Conservation (phyloP, 2,797 vertebrate species). For the Coilia nasus region DNA sequence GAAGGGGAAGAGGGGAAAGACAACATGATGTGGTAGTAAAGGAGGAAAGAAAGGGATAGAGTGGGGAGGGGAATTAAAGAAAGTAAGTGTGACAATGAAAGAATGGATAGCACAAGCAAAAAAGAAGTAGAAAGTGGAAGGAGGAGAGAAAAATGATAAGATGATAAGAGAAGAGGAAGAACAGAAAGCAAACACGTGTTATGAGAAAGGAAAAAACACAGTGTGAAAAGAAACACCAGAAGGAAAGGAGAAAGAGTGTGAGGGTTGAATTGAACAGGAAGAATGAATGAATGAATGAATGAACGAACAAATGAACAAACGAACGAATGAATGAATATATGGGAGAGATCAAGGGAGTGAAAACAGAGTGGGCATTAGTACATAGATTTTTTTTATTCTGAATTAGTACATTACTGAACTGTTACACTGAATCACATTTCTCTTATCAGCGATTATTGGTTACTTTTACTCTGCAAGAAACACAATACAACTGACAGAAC, state of each 20-base stretch:
- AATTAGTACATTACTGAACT: not conserved
- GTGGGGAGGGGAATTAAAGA: no score
- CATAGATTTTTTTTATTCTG: not conserved
- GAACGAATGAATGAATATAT: not conserved
- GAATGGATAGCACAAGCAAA: not conserved
- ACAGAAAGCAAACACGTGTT: not conserved
- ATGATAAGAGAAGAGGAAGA: not conserved
- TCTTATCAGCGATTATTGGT: not conserved
- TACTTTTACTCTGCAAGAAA: not conserved
- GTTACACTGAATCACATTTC: no score
- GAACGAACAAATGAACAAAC: no score
- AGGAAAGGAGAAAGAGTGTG: no score
- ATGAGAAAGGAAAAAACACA: not conserved
- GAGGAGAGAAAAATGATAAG: not conserved
- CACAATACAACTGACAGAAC: not conserved
- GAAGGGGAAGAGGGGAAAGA: no score
- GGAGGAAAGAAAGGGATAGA: no score
- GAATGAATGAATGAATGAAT: no score
- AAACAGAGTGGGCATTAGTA: not conserved
- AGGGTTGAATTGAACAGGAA: no score
- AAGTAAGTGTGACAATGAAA: no score
- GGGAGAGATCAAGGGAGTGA: not conserved
- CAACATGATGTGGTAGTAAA: no score
- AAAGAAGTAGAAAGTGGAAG: not conserved
- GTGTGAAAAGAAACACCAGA: not conserved